phyloP scores from a whole-genome alignment of 2,113 vertebrate genomes.

The Xiphias gladius region DNA sequence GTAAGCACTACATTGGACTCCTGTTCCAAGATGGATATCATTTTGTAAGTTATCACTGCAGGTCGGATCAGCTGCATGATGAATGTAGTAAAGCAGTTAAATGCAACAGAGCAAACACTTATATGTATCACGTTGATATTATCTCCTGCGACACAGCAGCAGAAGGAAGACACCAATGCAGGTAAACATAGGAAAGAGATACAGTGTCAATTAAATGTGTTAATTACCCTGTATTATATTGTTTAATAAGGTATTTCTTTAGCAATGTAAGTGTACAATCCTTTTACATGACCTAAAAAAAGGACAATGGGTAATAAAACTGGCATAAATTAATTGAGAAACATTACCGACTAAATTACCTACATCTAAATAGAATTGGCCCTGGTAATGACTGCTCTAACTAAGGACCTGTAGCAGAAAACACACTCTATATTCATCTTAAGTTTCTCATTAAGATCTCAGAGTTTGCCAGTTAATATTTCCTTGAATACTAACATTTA shows the following conservation, averaged over 20 bases:
- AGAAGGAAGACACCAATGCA: background rate
- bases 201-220: too few relatives aligned
- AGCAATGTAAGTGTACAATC: background rate
- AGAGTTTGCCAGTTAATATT: too few relatives aligned
- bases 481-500: too few relatives aligned
- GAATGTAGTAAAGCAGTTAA: background rate
- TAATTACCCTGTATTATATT: too few relatives aligned
- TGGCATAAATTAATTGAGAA: background rate
- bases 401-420: background rate
- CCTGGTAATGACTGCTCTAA: background rate
- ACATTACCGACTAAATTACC: background rate
- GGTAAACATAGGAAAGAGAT: background rate
- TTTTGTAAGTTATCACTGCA: too few relatives aligned
- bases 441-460: too few relatives aligned
- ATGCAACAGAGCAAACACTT: too few relatives aligned
- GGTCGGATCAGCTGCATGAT: too few relatives aligned
- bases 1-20: too few relatives aligned
- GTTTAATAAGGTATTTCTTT: too few relatives aligned
- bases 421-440: background rate
- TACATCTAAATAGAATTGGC: background rate
- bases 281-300: background rate
- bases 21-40: too few relatives aligned
- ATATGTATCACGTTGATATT: too few relatives aligned
- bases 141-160: background rate
- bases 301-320: background rate